These are phyloP conservation scores for Arbacia lixula DNA, from an alignment of 53 echinoderm and acorn worm species.

Conservation along the genomic window DNA sequence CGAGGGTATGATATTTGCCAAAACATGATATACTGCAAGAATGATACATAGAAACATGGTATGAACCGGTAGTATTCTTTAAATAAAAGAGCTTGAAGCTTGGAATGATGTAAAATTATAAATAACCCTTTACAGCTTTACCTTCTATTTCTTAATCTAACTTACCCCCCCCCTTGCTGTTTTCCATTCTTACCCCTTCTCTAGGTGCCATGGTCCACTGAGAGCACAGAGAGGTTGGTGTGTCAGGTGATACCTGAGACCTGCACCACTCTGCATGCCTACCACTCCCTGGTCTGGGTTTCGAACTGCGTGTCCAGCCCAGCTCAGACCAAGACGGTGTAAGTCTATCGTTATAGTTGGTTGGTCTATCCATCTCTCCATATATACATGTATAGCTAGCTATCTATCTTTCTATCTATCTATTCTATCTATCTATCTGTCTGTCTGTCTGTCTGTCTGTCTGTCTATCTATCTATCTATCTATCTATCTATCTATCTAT, in stretches of 20 bases:
- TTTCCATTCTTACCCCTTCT: constrained; percentile 1
- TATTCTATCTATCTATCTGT: too few species aligned
- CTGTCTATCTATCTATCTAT: too few species aligned
- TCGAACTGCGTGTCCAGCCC: constrained; percentile 62
- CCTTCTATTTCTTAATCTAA: too few species aligned
- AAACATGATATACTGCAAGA: too few species aligned
- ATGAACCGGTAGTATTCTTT: too few species aligned
- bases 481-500: not conserved
- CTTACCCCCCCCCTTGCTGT: not conserved
- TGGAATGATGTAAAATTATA: too few species aligned
- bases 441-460: too few species aligned
- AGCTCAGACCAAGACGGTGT: constrained; percentile 76
- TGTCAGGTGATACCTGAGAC: constrained; percentile 85
- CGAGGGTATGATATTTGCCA: too few species aligned
- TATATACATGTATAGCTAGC: not conserved
- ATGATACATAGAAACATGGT: too few species aligned
- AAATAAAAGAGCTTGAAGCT: too few species aligned
- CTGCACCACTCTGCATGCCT: constrained; percentile 77
- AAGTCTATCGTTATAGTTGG: constrained; percentile 44
- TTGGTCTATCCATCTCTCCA: not conserved
- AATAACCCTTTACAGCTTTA: too few species aligned
- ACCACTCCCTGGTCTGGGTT: constrained; percentile 74
- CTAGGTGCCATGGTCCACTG: constrained; percentile 59
- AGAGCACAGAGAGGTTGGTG: constrained; percentile 55
- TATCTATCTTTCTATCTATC: too few species aligned